Conservation (phyloP, 2,113 vertebrate species). For the Aspidoscelis tigris region DNA sequence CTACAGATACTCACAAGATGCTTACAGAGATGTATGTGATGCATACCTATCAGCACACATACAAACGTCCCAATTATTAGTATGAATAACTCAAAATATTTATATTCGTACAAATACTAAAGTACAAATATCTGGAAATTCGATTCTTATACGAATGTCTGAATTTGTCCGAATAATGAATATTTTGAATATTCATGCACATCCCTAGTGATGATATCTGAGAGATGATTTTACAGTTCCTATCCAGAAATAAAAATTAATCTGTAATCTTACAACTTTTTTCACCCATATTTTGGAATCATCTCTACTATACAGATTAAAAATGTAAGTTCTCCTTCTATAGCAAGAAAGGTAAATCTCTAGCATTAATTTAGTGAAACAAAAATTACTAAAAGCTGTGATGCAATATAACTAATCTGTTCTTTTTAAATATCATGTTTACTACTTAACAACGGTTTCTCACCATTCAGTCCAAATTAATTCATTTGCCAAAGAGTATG, state of each 20-base stretch:
- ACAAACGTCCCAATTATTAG: too few species aligned
- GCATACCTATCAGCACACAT: too few species aligned
- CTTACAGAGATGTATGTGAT: too few species aligned
- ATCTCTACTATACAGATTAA: neutral
- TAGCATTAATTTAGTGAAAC: neutral
- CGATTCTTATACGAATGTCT: too few species aligned
- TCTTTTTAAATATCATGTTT: slow-evolving; percentile 17
- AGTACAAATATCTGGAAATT: too few species aligned
- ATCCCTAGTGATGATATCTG: neutral
- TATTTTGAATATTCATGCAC: too few species aligned
- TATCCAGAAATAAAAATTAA: neutral
- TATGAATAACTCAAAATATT: too few species aligned
- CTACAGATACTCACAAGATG: too few species aligned
- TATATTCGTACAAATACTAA: too few species aligned
- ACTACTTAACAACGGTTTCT: slow-evolving; percentile 19
- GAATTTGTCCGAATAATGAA: too few species aligned
- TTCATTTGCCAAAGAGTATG: slow-evolving; percentile 26
- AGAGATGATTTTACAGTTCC: neutral
- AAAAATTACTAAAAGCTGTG: slow-evolving; percentile 24
- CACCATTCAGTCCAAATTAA: slow-evolving; percentile 19
- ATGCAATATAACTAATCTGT: slow-evolving; percentile 25
- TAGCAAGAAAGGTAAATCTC: neutral
- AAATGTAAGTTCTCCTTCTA: neutral
- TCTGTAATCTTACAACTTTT: neutral
- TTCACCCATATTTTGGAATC: neutral